Conservation (phyloP, 2,888 invertebrate genomes). For the Himalopsyche japonica region DNA sequence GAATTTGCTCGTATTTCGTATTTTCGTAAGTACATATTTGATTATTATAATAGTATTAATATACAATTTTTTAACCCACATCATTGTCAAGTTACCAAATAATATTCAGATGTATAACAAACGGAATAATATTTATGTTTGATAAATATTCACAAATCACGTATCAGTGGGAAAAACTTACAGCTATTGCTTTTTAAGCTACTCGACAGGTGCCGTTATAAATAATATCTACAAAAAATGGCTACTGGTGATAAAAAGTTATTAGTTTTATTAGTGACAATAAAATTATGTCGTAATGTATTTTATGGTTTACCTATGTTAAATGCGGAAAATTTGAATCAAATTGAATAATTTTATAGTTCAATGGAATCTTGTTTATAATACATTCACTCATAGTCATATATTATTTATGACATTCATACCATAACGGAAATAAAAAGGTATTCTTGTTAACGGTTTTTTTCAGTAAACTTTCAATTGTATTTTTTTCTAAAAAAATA, state of each 20-base stretch:
- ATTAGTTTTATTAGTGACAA: background rate
- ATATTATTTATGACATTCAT: no score
- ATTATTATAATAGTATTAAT: no score
- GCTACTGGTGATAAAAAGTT: background rate
- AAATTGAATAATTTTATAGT: background rate
- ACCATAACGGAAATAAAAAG: no score
- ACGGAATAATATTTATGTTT: background rate
- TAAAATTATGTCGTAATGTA: background rate
- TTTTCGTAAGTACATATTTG: no score
- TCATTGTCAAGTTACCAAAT: background rate
- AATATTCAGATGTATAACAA: background rate
- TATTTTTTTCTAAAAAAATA: no score
- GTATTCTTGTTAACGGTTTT: no score
- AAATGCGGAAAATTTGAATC: background rate
- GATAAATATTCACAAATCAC: background rate
- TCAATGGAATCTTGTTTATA: background rate
- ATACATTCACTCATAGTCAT: background rate
- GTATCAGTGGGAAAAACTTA: background rate
- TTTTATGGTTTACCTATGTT: background rate
- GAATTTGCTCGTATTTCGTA: no score
- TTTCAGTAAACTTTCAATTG: no score
- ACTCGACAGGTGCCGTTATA: background rate
- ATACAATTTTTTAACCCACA: background rate
- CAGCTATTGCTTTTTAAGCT: background rate
- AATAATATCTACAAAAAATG: background rate